Conservation (phyloP, 2,888 invertebrate genomes). For the Theretra japonica region DNA sequence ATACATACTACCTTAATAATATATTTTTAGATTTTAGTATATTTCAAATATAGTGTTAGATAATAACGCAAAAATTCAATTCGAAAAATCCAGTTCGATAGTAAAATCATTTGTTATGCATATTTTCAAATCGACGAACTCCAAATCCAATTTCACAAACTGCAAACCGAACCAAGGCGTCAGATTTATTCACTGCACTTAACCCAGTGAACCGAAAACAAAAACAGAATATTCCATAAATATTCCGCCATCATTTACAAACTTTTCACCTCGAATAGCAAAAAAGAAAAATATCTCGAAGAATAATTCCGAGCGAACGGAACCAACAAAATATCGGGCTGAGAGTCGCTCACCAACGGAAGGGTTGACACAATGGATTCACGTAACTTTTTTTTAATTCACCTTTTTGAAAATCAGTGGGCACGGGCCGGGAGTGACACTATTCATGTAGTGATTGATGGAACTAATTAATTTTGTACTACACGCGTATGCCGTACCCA, state of each 20-base stretch:
- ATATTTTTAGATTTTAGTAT: too few species aligned
- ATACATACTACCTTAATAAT: too few species aligned
- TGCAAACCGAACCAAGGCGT: too few species aligned
- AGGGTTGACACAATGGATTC: constrained; percentile 81
- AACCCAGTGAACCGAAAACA: constrained; percentile 1
- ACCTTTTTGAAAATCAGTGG: constrained; percentile 70
- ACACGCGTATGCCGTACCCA: constrained; percentile 64
- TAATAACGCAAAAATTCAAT: too few species aligned
- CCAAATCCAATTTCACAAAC: too few species aligned
- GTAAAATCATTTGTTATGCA: too few species aligned
- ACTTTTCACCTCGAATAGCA: background rate
- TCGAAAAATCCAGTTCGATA: too few species aligned
- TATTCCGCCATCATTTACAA: constrained; percentile 6
- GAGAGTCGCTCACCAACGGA: constrained; percentile 42
- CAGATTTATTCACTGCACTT: background rate
- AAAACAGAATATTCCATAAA: background rate
- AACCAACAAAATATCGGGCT: background rate
- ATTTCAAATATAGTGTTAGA: too few species aligned
- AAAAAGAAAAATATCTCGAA: background rate
- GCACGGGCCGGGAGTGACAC: constrained; percentile 68
- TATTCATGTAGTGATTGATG: constrained; percentile 80
- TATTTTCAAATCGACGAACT: too few species aligned
- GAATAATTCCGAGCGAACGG: background rate
- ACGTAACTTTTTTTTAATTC: constrained; percentile 71
- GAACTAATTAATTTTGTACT: constrained; percentile 83